Percentiles rank a stretch among this genome's conserved stretches.
Conservation (phyloP, 2,888 invertebrate genomes). For the Lycophotia porphyrea region DNA sequence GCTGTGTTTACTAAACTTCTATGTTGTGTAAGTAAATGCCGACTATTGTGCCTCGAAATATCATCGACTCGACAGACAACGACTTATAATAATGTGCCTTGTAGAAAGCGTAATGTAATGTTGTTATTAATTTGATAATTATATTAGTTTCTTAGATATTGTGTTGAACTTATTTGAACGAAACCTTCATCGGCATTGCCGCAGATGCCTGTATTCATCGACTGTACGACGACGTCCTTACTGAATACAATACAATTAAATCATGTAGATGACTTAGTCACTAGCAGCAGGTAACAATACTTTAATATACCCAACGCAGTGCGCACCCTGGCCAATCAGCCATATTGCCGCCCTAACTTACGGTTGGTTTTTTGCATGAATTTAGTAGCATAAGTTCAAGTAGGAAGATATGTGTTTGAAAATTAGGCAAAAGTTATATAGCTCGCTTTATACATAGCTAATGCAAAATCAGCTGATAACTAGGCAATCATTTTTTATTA, state of each 20-base stretch:
- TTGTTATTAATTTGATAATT: conserved; percentile 66
- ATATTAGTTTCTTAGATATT: conserved; percentile 60
- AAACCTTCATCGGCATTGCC: not conserved
- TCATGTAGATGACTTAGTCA: not conserved
- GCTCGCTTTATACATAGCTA: not conserved
- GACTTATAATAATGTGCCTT: conserved; percentile 68
- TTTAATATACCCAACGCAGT: not conserved
- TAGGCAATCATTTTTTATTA: not conserved
- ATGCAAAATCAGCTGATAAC: not conserved
- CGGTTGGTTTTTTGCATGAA: not conserved
- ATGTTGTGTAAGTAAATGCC: conserved; percentile 14
- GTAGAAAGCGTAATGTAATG: conserved; percentile 67
- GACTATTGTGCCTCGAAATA: conserved; percentile 39
- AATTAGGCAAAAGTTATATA: not conserved
- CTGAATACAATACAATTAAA: not conserved
- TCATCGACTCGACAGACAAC: conserved; percentile 62
- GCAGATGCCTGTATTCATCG: not conserved
- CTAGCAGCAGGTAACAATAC: not conserved
- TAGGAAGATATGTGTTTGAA: not conserved
- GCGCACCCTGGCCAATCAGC: not conserved
- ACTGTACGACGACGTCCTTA: not conserved
- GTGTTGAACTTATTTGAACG: conserved; percentile 30
- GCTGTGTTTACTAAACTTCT: conserved; percentile 21
- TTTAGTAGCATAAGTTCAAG: not conserved
- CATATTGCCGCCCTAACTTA: not conserved